phyloP scores from a whole-genome alignment of 2,113 vertebrate genomes.

The Ciconia boyciana region DNA sequence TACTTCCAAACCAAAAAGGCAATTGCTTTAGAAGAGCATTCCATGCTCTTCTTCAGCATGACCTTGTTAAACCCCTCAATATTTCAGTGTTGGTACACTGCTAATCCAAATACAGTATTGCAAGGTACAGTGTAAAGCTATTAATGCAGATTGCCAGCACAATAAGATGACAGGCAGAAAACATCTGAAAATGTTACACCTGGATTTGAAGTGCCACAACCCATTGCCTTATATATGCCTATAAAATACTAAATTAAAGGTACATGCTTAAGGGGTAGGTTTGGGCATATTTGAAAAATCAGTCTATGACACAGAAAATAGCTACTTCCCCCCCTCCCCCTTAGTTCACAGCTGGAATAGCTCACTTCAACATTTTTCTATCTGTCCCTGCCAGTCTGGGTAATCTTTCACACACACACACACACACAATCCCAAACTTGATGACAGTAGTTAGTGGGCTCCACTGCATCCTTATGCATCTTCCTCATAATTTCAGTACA shows the following conservation, averaged over 20 bases:
- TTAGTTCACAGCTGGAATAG: background rate
- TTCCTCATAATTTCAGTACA: background rate
- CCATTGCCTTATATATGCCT: background rate
- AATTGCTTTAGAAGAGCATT: background rate
- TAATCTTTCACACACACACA: background rate
- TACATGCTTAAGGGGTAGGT: background rate
- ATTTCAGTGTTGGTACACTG: background rate
- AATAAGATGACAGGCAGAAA: background rate
- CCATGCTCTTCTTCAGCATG: background rate
- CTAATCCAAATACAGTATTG: background rate
- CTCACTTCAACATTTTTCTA: background rate
- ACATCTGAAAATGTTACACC: background rate
- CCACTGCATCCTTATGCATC: background rate
- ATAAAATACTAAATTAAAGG: background rate
- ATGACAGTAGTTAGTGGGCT: background rate
- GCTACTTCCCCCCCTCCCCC: rapidly evolving
- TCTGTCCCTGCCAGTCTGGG: background rate
- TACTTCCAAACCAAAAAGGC: background rate
- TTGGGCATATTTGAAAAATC: background rate
- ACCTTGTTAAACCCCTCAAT: background rate
- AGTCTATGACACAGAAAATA: background rate
- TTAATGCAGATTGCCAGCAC: background rate
- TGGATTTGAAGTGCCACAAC: background rate
- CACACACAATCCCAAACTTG: background rate
- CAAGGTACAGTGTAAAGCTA: background rate